phyloP scores from a whole-genome alignment of 2,797 vertebrate species.

The Argyrosomus regius region DNA sequence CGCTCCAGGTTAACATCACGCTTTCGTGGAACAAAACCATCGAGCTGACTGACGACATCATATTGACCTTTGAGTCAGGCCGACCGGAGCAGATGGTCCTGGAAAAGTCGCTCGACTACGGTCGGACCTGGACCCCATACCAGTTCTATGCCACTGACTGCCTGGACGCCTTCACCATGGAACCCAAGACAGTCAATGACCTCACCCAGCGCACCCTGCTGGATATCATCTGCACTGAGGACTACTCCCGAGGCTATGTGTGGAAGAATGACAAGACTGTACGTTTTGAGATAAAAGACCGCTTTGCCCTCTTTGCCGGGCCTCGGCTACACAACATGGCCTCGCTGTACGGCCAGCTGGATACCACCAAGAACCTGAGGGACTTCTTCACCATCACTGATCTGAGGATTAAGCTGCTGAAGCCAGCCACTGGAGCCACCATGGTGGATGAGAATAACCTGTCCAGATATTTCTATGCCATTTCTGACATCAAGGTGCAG shows the following conservation, averaged over 20 bases:
- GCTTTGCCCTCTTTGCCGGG: constrained; percentile 97
- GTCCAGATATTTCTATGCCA: constrained; percentile 98
- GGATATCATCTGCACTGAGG: constrained; percentile 99
- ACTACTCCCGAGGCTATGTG: constrained; percentile 96
- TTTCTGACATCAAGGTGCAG: constrained; percentile 97
- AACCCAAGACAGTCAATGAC: constrained; percentile 94
- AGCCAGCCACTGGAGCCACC: constrained; percentile 95
- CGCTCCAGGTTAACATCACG: constrained; percentile 96
- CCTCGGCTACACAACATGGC: constrained; percentile 98
- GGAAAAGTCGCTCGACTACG: constrained; percentile 97
- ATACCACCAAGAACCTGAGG: constrained; percentile 97
- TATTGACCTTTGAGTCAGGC: constrained; percentile 97
- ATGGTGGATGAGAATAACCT: constrained; percentile 96
- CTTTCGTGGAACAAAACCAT: constrained; percentile 99
- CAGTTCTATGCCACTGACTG: constrained; percentile 99
- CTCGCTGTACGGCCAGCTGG: constrained; percentile 97
- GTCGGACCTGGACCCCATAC: constrained; percentile 97
- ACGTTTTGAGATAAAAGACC: constrained; percentile 98
- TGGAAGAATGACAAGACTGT: constrained; percentile 97
- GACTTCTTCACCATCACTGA: constrained; percentile 99
- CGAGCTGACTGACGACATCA: constrained; percentile 97
- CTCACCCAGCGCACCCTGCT: constrained; percentile 94
- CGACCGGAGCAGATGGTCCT: constrained; percentile 98
- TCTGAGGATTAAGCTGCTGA: constrained; percentile 94
- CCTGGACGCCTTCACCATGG: constrained; percentile 97